Percentiles rank a stretch among this genome's conserved stretches.
Evolutionary conservation across 1,140 invertebrate genomes (phyloP).

Genomic region (Drosophila pallidifrons): DNA sequence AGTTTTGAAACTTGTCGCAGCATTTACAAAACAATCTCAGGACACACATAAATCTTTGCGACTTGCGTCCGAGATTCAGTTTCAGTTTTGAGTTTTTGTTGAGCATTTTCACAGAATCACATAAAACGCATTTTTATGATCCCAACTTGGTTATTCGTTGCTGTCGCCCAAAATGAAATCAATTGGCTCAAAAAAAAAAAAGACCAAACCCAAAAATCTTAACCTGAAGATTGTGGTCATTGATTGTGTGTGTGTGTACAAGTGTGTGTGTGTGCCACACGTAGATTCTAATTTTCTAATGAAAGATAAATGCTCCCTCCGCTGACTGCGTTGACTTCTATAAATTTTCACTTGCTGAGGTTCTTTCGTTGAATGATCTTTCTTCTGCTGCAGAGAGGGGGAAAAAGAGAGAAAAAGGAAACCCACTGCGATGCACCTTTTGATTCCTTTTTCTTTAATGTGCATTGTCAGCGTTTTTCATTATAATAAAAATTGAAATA

Average conservation of each 20-base stretch:
- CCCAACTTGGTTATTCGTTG: slow-evolving; percentile 18
- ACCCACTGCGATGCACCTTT: slow-evolving; percentile 68
- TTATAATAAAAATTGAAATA: slow-evolving; percentile 78
- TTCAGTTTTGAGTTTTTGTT: slow-evolving; percentile 2
- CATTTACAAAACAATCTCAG: slow-evolving; percentile 39
- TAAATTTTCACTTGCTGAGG: slow-evolving; percentile 67
- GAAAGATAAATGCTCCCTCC: slow-evolving; percentile 74
- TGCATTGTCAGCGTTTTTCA: slow-evolving; percentile 62
- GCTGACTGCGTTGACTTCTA: slow-evolving; percentile 42
- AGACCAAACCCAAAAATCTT: slow-evolving; percentile 45
- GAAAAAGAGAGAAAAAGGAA: slow-evolving; percentile 54
- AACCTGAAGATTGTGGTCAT: slow-evolving; percentile 76
- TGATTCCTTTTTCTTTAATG: slow-evolving; percentile 36
- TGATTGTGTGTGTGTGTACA: slow-evolving; percentile 53
- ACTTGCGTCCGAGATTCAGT: slow-evolving; percentile 7
- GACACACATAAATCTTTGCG: slow-evolving; percentile 35
- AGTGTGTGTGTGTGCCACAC: slow-evolving; percentile 53
- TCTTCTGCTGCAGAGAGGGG: slow-evolving; percentile 7
- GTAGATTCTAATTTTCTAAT: slow-evolving; percentile 80
- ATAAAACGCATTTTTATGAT: slow-evolving; percentile 67
- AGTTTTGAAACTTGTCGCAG: slow-evolving; percentile 42
- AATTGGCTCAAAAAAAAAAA: slow-evolving; percentile 18
- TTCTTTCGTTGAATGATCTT: slow-evolving; percentile 37
- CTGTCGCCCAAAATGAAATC: slow-evolving; percentile 5
- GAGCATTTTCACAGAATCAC: slow-evolving; percentile 52